These are phyloP conservation scores for Phaethon lepturus DNA, from an alignment of 2,113 vertebrate species.

Conservation along the genomic window DNA sequence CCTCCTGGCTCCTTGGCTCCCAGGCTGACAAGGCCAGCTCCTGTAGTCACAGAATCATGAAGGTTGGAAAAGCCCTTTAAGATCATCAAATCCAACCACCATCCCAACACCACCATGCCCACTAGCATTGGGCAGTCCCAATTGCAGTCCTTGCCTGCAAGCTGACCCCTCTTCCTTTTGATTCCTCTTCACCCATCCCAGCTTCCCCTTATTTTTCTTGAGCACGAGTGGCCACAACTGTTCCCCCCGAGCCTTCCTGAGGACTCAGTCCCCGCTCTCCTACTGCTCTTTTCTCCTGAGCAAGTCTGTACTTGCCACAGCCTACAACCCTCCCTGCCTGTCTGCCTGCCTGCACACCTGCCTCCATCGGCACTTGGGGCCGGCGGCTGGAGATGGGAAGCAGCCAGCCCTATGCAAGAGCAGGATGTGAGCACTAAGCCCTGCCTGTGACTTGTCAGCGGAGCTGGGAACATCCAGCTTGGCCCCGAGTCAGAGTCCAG, in stretches of 20 bases:
- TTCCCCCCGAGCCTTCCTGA: neutral
- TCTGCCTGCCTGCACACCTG: neutral
- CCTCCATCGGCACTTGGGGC: accelerated
- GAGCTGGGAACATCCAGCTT: neutral
- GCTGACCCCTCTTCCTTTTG: accelerated
- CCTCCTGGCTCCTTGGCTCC: neutral
- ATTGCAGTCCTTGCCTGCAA: neutral
- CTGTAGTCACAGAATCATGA: neutral
- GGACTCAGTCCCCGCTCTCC: neutral
- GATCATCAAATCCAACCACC: too few species aligned
- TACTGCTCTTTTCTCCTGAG: neutral
- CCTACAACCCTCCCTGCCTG: neutral
- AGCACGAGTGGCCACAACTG: neutral
- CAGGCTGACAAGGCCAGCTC: neutral
- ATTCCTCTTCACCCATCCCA: neutral
- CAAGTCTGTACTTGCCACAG: neutral
- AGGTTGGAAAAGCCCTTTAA: too few species aligned
- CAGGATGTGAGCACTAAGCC: neutral
- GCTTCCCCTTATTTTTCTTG: neutral
- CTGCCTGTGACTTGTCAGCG: accelerated
- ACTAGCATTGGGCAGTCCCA: too few species aligned
- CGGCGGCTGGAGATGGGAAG: neutral
- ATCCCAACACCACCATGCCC: too few species aligned
- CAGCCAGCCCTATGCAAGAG: neutral
- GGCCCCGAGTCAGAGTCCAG: too few species aligned